Evolutionary conservation across 2,888 invertebrate species (phyloP).

Genomic region (Callimorpha dominula): DNA sequence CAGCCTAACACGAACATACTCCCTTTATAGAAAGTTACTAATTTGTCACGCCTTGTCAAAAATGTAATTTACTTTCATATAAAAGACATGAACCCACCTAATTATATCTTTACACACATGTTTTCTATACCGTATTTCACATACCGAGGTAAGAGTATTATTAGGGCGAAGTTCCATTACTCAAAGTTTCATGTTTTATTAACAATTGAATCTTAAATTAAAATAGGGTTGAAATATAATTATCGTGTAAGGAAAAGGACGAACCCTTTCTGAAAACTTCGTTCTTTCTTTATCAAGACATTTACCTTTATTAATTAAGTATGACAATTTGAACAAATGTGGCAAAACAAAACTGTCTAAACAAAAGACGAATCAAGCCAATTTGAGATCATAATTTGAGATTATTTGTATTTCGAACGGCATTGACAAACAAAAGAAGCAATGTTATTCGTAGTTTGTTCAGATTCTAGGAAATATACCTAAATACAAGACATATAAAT

Average conservation of each 20-base stretch:
- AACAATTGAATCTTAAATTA: background rate
- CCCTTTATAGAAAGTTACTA: background rate
- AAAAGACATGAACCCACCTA: background rate
- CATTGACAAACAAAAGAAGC: no score
- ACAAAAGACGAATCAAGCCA: background rate
- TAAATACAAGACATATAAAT: no score
- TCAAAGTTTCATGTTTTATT: constrained; percentile 18
- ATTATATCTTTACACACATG: background rate
- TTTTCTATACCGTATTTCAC: background rate
- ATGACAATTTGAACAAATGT: background rate
- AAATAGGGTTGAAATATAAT: background rate
- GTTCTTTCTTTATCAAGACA: background rate
- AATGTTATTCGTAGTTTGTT: no score
- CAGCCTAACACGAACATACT: background rate
- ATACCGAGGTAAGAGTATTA: background rate
- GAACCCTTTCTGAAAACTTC: no score
- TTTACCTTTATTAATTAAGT: background rate
- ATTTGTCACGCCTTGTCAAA: background rate
- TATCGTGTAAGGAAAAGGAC: background rate
- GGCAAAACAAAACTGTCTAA: background rate
- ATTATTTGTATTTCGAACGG: background rate
- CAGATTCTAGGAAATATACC: no score
- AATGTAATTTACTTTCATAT: background rate
- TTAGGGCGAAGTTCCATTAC: constrained; percentile 12
- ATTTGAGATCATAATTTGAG: background rate